Percentiles rank a stretch among this genome's conserved stretches.
These are phyloP conservation scores for Gymnothorax javanicus DNA, from an alignment of 2,797 vertebrate genomes.

Conservation along the genomic window DNA sequence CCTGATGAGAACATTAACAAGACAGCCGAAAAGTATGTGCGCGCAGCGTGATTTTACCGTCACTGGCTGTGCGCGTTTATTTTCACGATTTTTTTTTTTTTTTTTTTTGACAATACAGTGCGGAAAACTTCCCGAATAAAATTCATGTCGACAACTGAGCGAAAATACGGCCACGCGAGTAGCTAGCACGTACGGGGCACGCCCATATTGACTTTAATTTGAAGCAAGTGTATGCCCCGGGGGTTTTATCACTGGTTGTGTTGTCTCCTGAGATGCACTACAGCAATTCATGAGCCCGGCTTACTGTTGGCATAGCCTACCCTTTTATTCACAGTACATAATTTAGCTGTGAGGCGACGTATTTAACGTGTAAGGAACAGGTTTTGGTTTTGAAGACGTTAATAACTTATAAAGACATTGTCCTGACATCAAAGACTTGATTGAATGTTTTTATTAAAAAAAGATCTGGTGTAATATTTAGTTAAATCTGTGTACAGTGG, in stretches of 20 bases:
- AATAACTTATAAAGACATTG: not conserved
- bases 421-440: too few species aligned
- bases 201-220: conserved; percentile 27
- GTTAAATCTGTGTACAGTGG: not conserved
- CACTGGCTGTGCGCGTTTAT: not conserved
- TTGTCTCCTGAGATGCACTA: not conserved
- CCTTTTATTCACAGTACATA: not conserved
- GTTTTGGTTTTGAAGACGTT: not conserved
- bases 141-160: not conserved
- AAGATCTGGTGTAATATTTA: not conserved
- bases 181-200: conserved; percentile 6
- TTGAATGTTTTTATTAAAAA: not conserved
- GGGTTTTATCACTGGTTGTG: conserved; percentile 27
- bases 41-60: not conserved
- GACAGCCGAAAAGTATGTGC: conserved; percentile 14
- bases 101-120: not conserved
- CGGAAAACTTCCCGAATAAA: not conserved
- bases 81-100: not conserved
- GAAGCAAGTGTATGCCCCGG: conserved; percentile 15
- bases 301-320: too few species aligned
- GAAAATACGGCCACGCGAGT: not conserved
- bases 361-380: not conserved
- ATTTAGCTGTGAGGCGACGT: not conserved
- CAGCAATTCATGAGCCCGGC: not conserved
- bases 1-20: not conserved